Evolutionary conservation across 2,888 invertebrate species (phyloP).

Genomic region (Limenitis camilla): DNA sequence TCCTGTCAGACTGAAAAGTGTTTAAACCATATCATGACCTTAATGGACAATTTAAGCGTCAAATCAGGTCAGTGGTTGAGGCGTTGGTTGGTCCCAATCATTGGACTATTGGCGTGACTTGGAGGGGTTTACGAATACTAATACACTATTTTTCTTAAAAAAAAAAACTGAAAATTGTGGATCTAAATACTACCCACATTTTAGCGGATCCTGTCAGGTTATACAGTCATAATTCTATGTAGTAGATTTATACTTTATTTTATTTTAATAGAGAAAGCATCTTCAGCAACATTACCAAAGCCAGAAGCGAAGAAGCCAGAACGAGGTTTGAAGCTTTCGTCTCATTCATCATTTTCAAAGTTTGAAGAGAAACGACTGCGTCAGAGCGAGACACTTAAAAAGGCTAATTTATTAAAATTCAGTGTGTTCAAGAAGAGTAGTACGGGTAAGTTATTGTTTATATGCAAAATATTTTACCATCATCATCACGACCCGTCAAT

Average conservation of each 20-base stretch:
- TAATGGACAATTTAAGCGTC: too few relatives aligned
- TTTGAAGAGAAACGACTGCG: slow-evolving; percentile 91
- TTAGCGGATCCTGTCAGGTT: background rate
- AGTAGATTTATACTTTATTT: background rate
- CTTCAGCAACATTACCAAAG: slow-evolving; percentile 55
- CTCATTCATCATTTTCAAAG: slow-evolving; percentile 79
- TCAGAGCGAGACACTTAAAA: slow-evolving; percentile 81
- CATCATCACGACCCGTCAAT: too few relatives aligned
- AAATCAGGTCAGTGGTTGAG: too few relatives aligned
- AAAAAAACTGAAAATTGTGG: too few relatives aligned
- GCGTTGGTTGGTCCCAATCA: too few relatives aligned
- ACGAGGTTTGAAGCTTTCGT: slow-evolving; percentile 57
- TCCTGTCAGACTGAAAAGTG: too few relatives aligned
- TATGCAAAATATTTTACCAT: too few relatives aligned
- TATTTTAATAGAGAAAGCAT: slow-evolving; percentile 47
- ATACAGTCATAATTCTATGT: background rate
- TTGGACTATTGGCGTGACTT: too few relatives aligned
- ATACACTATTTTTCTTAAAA: too few relatives aligned
- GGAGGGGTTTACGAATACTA: too few relatives aligned
- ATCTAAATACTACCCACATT: too few relatives aligned
- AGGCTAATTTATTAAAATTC: slow-evolving; percentile 83
- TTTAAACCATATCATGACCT: too few relatives aligned
- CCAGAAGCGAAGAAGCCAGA: slow-evolving; percentile 57
- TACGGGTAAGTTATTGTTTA: slow-evolving; percentile 75
- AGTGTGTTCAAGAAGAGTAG: slow-evolving; percentile 84